These are phyloP conservation scores for Pteropus alecto DNA, from an alignment of 2,113 vertebrate genomes.

Conservation along the genomic window DNA sequence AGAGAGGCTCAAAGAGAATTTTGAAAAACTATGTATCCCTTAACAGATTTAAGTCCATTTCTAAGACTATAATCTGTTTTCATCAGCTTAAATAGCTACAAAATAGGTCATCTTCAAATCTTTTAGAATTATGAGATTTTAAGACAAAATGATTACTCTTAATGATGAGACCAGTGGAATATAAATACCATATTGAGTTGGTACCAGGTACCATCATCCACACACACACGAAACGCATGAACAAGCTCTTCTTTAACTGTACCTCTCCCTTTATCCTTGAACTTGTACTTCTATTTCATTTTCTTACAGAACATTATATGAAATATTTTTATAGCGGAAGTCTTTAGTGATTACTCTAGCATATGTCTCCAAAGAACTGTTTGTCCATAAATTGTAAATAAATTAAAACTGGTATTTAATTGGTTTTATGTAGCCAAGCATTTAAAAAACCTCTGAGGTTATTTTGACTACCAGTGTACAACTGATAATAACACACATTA, in stretches of 20 bases:
- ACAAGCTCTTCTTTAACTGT: not conserved
- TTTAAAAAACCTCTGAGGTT: not conserved
- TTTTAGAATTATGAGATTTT: not conserved
- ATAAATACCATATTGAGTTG: not conserved
- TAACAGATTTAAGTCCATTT: not conserved
- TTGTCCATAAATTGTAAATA: not conserved
- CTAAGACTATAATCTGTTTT: not conserved
- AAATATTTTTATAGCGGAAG: not conserved
- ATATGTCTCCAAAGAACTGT: not conserved
- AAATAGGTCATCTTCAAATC: not conserved
- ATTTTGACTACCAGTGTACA: not conserved
- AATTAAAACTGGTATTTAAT: not conserved
- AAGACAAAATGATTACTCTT: not conserved
- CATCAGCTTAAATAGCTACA: not conserved
- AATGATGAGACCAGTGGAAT: not conserved
- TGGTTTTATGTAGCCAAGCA: not conserved
- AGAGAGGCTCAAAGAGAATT: not conserved
- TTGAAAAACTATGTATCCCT: not conserved
- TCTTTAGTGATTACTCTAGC: not conserved
- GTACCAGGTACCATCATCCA: not conserved
- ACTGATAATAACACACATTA: not conserved
- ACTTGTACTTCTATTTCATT: not conserved
- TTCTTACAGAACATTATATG: not conserved
- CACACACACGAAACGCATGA: not conserved
- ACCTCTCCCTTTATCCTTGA: not conserved